Conservation (phyloP, 2,888 invertebrate species). For the Drosophila suboccidentalis region DNA sequence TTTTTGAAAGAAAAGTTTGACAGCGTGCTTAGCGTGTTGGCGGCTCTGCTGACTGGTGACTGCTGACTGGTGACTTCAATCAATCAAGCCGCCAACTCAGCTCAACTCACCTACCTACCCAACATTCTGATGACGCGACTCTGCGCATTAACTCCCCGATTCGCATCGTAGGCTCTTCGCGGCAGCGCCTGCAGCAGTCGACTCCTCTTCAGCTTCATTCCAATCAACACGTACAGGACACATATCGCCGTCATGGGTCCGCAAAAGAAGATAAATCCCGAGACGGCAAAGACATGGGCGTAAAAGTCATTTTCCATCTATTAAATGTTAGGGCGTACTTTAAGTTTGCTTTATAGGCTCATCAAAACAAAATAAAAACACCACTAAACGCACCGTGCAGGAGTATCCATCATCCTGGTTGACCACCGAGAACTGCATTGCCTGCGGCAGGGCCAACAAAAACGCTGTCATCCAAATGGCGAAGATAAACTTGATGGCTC, state of each 20-base stretch:
- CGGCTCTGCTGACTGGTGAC: slow-evolving; percentile 20
- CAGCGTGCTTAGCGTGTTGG: slow-evolving; percentile 24
- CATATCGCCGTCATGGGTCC: slow-evolving; percentile 95
- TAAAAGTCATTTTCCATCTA: slow-evolving; percentile 85
- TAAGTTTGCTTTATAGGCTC: slow-evolving; percentile 19
- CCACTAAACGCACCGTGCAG: slow-evolving; percentile 79
- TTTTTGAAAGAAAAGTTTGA: slow-evolving; percentile 33
- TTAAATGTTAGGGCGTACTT: slow-evolving; percentile 13
- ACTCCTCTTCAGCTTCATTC: slow-evolving; percentile 90
- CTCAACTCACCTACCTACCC: slow-evolving; percentile 87
- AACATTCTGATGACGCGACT: slow-evolving; percentile 92
- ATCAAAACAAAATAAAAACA: slow-evolving; percentile 6
- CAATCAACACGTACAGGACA: slow-evolving; percentile 92
- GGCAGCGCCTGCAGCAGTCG: slow-evolving; percentile 88
- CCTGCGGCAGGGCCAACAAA: slow-evolving; percentile 91
- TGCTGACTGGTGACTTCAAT: slow-evolving; percentile 44
- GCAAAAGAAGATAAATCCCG: slow-evolving; percentile 93
- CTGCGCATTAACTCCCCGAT: slow-evolving; percentile 87
- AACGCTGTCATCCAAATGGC: slow-evolving; percentile 93
- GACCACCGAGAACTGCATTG: slow-evolving; percentile 85
- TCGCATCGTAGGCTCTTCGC: slow-evolving; percentile 85
- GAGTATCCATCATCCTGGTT: slow-evolving; percentile 80
- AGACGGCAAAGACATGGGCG: slow-evolving; percentile 92
- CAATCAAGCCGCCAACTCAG: slow-evolving; percentile 58
- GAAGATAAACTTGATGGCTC: slow-evolving; percentile 93